Conservation (phyloP, 2,113 vertebrate species). For the Python bivittatus region DNA sequence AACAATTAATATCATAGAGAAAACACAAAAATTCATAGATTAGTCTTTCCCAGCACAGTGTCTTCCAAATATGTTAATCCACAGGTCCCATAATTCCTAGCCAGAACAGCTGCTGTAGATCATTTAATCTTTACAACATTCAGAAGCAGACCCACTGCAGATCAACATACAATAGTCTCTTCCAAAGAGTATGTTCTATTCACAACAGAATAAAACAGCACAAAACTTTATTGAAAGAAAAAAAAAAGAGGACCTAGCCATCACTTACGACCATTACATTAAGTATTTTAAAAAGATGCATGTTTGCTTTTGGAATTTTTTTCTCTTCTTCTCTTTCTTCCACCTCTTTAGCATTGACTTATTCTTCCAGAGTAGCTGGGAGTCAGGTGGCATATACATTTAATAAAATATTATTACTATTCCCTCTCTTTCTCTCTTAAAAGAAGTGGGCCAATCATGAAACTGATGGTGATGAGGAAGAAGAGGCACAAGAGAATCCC, state of each 20-base stretch:
- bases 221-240: neutral
- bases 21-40: neutral
- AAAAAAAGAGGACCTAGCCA: neutral
- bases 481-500: rapidly evolving
- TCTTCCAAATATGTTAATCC: neutral
- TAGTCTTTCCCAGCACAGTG: neutral
- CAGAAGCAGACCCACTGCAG: neutral
- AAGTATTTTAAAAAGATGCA: neutral
- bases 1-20: neutral
- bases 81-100: neutral
- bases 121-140: neutral
- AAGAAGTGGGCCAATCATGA: neutral
- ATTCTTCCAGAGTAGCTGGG: too few relatives aligned
- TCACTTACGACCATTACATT: neutral
- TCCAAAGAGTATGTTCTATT: neutral
- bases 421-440: neutral
- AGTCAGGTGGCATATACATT: too few relatives aligned
- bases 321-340: neutral
- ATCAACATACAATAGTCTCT: neutral
- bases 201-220: neutral
- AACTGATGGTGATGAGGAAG: neutral
- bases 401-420: too few relatives aligned
- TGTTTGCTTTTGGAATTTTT: neutral
- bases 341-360: too few relatives aligned
- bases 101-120: neutral